These are phyloP conservation scores for Altica lythri DNA, from an alignment of 2,888 invertebrate genomes.

Conservation along the genomic window DNA sequence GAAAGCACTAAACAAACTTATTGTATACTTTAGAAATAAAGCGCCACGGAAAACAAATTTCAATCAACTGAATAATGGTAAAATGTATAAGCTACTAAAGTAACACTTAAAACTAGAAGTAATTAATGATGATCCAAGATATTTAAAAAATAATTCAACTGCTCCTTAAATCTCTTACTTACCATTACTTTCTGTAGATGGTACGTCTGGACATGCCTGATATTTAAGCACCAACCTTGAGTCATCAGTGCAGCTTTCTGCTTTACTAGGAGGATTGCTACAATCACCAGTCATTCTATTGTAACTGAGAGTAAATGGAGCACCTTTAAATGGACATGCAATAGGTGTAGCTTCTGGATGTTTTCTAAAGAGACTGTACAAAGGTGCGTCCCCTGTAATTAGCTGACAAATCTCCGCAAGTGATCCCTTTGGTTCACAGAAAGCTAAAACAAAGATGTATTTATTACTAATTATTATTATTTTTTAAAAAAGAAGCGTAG, in stretches of 20 bases:
- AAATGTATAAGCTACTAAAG: no score
- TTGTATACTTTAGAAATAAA: no score
- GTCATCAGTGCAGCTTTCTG: conserved; percentile 84
- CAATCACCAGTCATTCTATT: conserved; percentile 77
- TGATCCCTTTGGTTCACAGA: conserved; percentile 64
- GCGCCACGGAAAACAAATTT: no score
- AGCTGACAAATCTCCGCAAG: conserved; percentile 68
- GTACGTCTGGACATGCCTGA: conserved; percentile 81
- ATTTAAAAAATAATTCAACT: no score
- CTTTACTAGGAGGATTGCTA: conserved; percentile 73
- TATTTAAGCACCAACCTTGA: conserved; percentile 78
- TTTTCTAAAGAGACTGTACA: conserved; percentile 77
- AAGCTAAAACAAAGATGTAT: conserved; percentile 57
- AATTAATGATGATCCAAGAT: no score
- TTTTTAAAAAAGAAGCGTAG: no score
- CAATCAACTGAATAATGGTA: no score
- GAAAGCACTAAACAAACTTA: no score
- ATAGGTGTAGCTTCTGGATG: conserved; percentile 68
- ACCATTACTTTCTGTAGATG: conserved; percentile 79
- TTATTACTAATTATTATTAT: neutral
- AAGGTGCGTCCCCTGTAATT: conserved; percentile 72
- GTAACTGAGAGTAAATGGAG: conserved; percentile 76
- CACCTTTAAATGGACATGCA: conserved; percentile 77
- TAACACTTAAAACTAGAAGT: no score
- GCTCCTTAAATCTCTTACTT: no score